Evolutionary conservation across 2,113 vertebrate genomes (phyloP), one percentile per base, ranked within the genome.

Genomic region (Melanocharis versteri): DNA sequence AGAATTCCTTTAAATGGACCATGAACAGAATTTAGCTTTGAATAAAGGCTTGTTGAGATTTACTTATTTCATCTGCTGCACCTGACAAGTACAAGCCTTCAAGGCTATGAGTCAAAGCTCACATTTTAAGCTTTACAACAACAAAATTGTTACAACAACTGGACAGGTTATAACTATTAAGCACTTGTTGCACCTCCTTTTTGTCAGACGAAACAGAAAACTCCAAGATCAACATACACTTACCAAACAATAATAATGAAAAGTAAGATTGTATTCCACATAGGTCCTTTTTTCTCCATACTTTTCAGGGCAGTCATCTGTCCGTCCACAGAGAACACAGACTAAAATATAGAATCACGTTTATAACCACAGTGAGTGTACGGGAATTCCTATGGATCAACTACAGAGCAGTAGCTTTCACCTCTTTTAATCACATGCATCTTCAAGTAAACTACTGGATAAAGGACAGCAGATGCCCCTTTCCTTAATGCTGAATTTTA

Each of bases 161-260:
- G 10, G 44, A 75, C 17, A 42, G 22, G 15, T 27, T 57, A 18
- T 24, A 45, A 70, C 33, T 54, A 83, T 27, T 30, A 58, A 64
- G 44, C 21, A 78, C 14, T 15, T 50, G 13, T 7, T 40, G 18
- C 31, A 26, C 51, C 47, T 54, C 40, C 61, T 68, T 45, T 24
- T 44, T 26, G 1, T 3, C 18, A 78, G 28, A 54, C 58, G 53
- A 70, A 83, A 27, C 15, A 66, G 24, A 61, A 11, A 93, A 79
- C 28, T 72, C 39, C 21, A 66, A 72, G 30, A 82, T 50, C 13
- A 86, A n/a, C 30, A 83, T 60, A 76, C 91, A 98, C 98, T 98
- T 90, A 99, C 99, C 98, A 99, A 95, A 96, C 99, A 99, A 91
- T 99, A 99, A 96, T 99, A 99, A 97, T 99, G 99, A 78, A 99